These are phyloP conservation scores for Nyctereutes procyonoides DNA, from an alignment of 2,113 vertebrate genomes.

Conservation along the genomic window DNA sequence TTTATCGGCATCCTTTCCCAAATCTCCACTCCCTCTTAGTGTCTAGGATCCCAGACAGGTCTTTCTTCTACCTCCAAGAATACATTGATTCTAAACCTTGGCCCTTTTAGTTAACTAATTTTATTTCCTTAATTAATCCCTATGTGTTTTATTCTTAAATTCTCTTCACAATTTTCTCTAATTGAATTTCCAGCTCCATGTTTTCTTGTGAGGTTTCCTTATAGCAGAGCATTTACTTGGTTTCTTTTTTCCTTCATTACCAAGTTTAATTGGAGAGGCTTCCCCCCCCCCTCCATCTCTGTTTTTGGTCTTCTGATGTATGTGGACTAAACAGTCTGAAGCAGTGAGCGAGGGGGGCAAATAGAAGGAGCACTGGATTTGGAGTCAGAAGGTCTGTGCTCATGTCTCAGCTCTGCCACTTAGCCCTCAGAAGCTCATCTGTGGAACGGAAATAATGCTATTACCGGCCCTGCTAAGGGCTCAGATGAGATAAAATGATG, in stretches of 20 bases:
- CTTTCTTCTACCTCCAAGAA: background rate
- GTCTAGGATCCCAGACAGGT: background rate
- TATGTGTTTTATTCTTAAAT: background rate
- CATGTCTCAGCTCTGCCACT: background rate
- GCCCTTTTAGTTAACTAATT: slow-evolving; percentile 21
- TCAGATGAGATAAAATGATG: slow-evolving; percentile 7
- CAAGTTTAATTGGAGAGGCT: background rate
- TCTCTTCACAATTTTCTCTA: background rate
- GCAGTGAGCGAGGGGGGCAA: background rate
- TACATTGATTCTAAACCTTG: slow-evolving; percentile 2
- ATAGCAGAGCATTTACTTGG: background rate
- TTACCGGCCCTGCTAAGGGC: background rate
- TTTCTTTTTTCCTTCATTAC: slow-evolving; percentile 27
- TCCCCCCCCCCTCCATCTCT: background rate
- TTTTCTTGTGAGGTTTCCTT: slow-evolving; percentile 43
- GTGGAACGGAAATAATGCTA: slow-evolving; percentile 21
- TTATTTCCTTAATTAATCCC: slow-evolving; percentile 46
- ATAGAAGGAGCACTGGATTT: background rate
- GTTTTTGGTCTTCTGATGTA: background rate
- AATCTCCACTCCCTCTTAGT: background rate
- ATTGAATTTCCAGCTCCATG: slow-evolving; percentile 36
- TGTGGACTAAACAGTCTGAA: background rate
- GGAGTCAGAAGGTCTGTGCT: background rate
- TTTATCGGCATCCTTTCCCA: background rate
- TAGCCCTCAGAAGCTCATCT: background rate